A percentile compares a stretch with the other conserved stretches of the same genome.
These are phyloP conservation scores for Pseudoips prasinana DNA, from an alignment of 2,888 invertebrate species.

Conservation along the genomic window DNA sequence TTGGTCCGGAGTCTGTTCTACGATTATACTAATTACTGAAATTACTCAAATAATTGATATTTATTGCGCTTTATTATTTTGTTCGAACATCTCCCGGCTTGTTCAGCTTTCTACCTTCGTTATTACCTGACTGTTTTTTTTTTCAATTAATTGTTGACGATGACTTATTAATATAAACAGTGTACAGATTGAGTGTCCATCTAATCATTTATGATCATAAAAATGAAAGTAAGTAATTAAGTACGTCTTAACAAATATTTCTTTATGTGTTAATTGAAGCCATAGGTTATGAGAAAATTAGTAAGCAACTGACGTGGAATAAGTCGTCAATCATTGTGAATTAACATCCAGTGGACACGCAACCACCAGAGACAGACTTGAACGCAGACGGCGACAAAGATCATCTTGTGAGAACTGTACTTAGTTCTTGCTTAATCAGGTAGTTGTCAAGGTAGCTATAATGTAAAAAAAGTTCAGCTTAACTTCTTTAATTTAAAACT, in stretches of 20 bases:
- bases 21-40: too few species aligned
- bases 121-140: too few species aligned
- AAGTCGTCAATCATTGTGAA: constrained; percentile 54
- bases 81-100: too few species aligned
- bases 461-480: too few species aligned
- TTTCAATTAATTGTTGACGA: too few species aligned
- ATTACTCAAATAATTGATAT: too few species aligned
- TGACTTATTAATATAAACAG: too few species aligned
- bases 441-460: too few species aligned
- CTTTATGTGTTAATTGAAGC: constrained; percentile 58
- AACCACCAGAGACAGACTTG: constrained; percentile 24
- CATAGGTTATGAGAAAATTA: constrained; percentile 46
- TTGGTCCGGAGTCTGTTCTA: too few species aligned
- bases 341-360: constrained; percentile 45
- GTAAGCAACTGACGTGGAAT: constrained; percentile 42
- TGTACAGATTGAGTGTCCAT: constrained; percentile 31
- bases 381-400: constrained; percentile 20
- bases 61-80: too few species aligned
- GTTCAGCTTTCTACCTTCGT: too few species aligned
- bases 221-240: constrained; percentile 41
- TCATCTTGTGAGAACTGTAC: constrained; percentile 11
- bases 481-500: too few species aligned
- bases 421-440: neutral
- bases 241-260: constrained; percentile 46
- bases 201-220: constrained; percentile 32